These are phyloP conservation scores for Malacosoma neustria DNA, from an alignment of 2,888 invertebrate genomes.

Conservation along the genomic window DNA sequence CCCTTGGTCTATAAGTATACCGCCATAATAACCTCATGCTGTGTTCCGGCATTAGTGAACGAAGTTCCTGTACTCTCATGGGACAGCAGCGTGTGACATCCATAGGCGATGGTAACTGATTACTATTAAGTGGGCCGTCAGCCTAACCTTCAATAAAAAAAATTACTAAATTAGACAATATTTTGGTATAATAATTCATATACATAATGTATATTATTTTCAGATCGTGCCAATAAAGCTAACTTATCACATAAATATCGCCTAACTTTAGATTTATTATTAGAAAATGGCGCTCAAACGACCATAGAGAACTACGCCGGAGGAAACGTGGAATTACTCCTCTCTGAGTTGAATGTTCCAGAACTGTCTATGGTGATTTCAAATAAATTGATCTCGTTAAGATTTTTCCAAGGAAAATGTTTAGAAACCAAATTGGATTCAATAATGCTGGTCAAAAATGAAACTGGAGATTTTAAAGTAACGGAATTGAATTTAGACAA, in stretches of 20 bases:
- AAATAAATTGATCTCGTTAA: conserved; percentile 26
- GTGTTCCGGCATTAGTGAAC: too few relatives aligned
- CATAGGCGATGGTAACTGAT: too few relatives aligned
- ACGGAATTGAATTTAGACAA: conserved; percentile 7
- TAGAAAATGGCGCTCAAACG: conserved; percentile 57
- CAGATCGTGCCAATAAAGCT: conserved; percentile 41
- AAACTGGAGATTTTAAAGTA: conserved; percentile 21
- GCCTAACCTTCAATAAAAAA: too few relatives aligned
- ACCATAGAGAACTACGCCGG: conserved; percentile 56
- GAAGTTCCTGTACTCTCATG: too few relatives aligned
- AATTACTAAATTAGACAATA: too few relatives aligned
- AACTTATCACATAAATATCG: conserved; percentile 33
- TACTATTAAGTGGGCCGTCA: too few relatives aligned
- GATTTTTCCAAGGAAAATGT: conserved; percentile 13
- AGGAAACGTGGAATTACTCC: conserved; percentile 46
- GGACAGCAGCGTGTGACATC: too few relatives aligned
- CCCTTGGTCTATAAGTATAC: too few relatives aligned
- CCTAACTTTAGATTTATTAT: conserved; percentile 48
- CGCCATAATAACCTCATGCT: too few relatives aligned
- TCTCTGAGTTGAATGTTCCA: conserved; percentile 45
- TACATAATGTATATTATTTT: too few relatives aligned
- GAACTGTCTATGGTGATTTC: conserved; percentile 40
- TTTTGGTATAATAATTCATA: too few relatives aligned
- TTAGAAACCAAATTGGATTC: conserved; percentile 10
- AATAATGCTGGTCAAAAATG: conserved; percentile 31